phyloP scores from a whole-genome alignment of 2,113 vertebrate species.

The Siphamia tubifer region DNA sequence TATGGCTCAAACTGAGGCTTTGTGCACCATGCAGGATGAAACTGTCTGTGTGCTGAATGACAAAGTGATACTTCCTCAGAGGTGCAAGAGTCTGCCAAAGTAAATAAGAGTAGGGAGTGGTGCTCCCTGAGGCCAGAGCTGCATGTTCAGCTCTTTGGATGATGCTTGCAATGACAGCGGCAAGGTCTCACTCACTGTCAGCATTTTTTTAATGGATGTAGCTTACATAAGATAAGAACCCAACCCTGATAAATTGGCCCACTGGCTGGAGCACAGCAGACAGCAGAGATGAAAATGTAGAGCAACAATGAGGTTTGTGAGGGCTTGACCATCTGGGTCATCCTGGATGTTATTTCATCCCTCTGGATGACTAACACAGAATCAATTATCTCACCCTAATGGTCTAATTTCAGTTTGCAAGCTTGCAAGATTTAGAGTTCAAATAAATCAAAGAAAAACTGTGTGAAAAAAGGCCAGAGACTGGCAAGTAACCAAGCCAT shows the following conservation, averaged over 20 bases:
- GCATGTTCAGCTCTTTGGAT: slow-evolving; percentile 68
- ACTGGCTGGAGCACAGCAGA: slow-evolving; percentile 47
- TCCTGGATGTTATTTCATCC: slow-evolving; percentile 75
- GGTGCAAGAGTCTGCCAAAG: slow-evolving; percentile 60
- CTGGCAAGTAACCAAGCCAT: slow-evolving; percentile 31
- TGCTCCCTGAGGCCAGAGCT: slow-evolving; percentile 56
- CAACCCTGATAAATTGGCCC: slow-evolving; percentile 55
- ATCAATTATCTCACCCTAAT: slow-evolving; percentile 73
- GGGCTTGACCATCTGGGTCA: slow-evolving; percentile 29
- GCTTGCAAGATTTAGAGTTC: slow-evolving; percentile 59
- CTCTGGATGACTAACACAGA: slow-evolving; percentile 63
- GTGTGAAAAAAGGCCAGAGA: slow-evolving; percentile 9
- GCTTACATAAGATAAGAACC: slow-evolving; percentile 45
- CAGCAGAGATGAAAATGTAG: slow-evolving; percentile 14
- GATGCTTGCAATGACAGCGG: slow-evolving; percentile 58
- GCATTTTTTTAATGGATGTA: slow-evolving; percentile 60
- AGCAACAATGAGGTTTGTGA: slow-evolving; percentile 26
- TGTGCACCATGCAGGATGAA: slow-evolving; percentile 30
- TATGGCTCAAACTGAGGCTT: slow-evolving; percentile 23
- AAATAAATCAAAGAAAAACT: slow-evolving; percentile 48
- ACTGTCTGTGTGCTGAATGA: slow-evolving; percentile 45
- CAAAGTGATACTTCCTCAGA: slow-evolving; percentile 76
- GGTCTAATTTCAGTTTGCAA: slow-evolving; percentile 64
- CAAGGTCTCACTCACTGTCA: slow-evolving; percentile 53
- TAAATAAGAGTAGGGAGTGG: slow-evolving; percentile 64